Percentiles rank a stretch among this genome's conserved stretches.
Conservation (phyloP, 2,888 invertebrate species). For the Rhagium mordax region DNA sequence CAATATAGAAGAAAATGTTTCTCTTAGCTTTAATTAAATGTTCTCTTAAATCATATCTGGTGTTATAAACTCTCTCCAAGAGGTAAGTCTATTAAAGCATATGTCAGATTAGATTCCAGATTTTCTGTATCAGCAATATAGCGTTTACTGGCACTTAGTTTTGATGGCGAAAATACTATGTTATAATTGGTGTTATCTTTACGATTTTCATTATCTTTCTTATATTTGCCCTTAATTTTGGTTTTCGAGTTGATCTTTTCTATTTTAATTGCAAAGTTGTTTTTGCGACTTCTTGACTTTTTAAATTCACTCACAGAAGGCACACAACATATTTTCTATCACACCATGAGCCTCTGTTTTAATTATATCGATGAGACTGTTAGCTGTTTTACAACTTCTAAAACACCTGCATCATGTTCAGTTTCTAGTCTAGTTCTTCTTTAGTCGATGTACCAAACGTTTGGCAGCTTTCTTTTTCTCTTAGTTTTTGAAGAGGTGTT, state of each 20-base stretch:
- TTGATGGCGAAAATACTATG: slow-evolving; percentile 59
- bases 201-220: not conserved
- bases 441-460: slow-evolving; percentile 29
- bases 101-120: slow-evolving; percentile 7
- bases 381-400: slow-evolving; percentile 39
- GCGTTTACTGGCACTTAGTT: slow-evolving; percentile 60
- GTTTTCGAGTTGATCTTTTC: not conserved
- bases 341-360: slow-evolving; percentile 38
- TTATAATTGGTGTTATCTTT: slow-evolving; percentile 26
- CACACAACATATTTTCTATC: not conserved
- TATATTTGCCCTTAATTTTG: too few relatives aligned
- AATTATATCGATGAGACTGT: slow-evolving; percentile 1
- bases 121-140: slow-evolving; percentile 50
- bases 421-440: too few relatives aligned
- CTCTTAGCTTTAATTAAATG: slow-evolving; percentile 48
- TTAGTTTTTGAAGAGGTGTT: slow-evolving; percentile 12
- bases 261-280: not conserved
- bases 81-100: not conserved
- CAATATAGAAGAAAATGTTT: slow-evolving; percentile 57
- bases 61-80: slow-evolving; percentile 40
- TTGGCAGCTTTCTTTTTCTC: slow-evolving; percentile 31
- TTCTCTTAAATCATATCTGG: slow-evolving; percentile 43
- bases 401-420: slow-evolving; percentile 37
- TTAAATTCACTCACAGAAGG: too few relatives aligned
- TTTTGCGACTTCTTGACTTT: too few relatives aligned